A percentile compares a stretch with the other conserved stretches of the same genome.
phyloP scores from a whole-genome alignment of 2,888 invertebrate species.

The Diaprepes abbreviatus region DNA sequence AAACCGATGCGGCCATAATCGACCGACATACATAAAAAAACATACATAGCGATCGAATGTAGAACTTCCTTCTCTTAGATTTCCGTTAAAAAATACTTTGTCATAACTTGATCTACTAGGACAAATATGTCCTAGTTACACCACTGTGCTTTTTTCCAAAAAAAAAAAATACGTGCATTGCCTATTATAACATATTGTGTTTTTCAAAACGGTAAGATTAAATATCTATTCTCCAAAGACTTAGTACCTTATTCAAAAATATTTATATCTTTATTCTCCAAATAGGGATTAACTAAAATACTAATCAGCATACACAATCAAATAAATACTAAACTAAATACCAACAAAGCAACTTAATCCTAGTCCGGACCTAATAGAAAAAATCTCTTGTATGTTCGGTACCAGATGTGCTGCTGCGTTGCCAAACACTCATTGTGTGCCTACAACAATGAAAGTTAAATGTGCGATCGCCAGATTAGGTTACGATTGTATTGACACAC shows the following conservation, averaged over 20 bases:
- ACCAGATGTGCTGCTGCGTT: conserved; percentile 67
- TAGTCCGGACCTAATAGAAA: conserved; percentile 36
- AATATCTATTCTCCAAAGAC: not conserved
- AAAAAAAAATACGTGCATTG: no score
- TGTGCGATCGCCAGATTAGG: conserved; percentile 67
- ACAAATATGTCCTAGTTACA: no score
- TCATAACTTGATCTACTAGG: no score
- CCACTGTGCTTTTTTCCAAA: no score
- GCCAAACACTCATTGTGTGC: conserved; percentile 65
- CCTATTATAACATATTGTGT: no score
- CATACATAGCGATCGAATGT: no score
- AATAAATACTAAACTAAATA: conserved; percentile 44
- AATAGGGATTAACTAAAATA: conserved; percentile 5
- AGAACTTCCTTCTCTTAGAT: no score
- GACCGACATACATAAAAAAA: no score
- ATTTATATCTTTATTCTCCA: not conserved
- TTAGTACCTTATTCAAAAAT: not conserved
- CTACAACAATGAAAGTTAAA: conserved; percentile 67
- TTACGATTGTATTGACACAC: conserved; percentile 66
- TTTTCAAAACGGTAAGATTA: not conserved
- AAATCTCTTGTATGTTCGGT: conserved; percentile 39
- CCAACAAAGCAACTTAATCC: conserved; percentile 40
- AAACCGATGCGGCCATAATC: no score
- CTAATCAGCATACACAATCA: conserved; percentile 29
- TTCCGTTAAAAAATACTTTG: no score